These are phyloP conservation scores for Eulemur coronatus DNA, from an alignment of 2,797 vertebrate genomes.

Conservation along the genomic window DNA sequence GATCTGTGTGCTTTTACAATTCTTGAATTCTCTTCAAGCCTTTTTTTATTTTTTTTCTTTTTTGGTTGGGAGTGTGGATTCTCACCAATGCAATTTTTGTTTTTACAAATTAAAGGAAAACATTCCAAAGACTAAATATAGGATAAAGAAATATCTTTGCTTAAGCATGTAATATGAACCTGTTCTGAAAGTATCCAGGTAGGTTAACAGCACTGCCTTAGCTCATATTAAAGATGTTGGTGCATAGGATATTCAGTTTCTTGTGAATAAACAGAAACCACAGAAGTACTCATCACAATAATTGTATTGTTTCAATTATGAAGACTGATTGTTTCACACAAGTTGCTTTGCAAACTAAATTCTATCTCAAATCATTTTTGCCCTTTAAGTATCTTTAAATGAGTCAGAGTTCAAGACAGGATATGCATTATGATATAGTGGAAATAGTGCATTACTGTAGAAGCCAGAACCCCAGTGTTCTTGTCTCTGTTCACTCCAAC, in stretches of 20 bases:
- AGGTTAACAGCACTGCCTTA: not conserved
- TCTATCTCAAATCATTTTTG: not conserved
- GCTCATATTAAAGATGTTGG: fast-evolving
- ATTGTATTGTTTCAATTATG: fast-evolving
- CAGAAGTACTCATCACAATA: not conserved
- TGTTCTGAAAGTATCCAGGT: not conserved
- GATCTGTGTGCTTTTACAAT: not conserved
- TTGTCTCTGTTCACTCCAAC: too few species aligned
- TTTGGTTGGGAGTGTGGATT: not conserved
- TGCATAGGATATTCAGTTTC: not conserved
- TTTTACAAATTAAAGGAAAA: constrained; percentile 1
- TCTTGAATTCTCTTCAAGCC: not conserved
- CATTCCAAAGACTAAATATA: not conserved
- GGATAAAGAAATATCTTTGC: not conserved
- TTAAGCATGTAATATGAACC: not conserved
- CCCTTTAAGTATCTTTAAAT: not conserved
- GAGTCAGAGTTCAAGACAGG: not conserved
- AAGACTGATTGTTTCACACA: not conserved
- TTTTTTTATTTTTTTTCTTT: not conserved
- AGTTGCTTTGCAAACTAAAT: not conserved
- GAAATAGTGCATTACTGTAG: not conserved
- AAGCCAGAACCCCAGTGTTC: not conserved
- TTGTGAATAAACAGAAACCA: not conserved
- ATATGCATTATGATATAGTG: fast-evolving
- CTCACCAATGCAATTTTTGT: not conserved